Percentiles rank a stretch among this genome's conserved stretches.
Evolutionary conservation across 2,888 invertebrate genomes (phyloP).

Genomic region (Euplagia quadripunctaria): DNA sequence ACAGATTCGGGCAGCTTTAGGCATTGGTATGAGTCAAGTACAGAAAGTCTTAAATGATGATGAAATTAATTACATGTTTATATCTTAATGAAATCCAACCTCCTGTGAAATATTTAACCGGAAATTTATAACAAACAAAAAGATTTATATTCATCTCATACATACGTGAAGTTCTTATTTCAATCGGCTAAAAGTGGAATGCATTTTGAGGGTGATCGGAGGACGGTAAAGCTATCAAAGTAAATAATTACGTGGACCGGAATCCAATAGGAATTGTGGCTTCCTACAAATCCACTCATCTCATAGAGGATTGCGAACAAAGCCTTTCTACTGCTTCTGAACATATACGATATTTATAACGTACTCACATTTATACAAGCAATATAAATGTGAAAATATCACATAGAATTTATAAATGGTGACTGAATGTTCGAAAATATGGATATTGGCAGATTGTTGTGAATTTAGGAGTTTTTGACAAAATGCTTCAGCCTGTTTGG

Average conservation of each 20-base stretch:
- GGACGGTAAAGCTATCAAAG: slow-evolving; percentile 14
- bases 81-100: slow-evolving; percentile 4
- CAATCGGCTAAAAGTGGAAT: not conserved
- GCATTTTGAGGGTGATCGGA: not conserved
- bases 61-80: not conserved
- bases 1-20: too few relatives aligned
- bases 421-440: not conserved
- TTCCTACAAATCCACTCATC: slow-evolving; percentile 18
- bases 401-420: not conserved
- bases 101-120: not conserved
- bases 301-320: slow-evolving; percentile 16
- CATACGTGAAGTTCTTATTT: not conserved
- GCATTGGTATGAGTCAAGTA: too few relatives aligned
- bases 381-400: not conserved
- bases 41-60: too few relatives aligned
- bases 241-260: slow-evolving; percentile 20
- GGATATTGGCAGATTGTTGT: too few relatives aligned
- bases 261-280: slow-evolving; percentile 21
- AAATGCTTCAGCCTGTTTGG: too few relatives aligned
- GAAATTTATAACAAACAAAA: not conserved
- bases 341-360: not conserved
- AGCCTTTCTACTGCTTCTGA: slow-evolving; percentile 8
- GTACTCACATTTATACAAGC: slow-evolving; percentile 1
- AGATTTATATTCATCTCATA: not conserved
- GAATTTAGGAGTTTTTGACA: too few relatives aligned